Evolutionary conservation across 2,797 vertebrate genomes (phyloP).

Genomic region (Notoglanidium macrostoma): DNA sequence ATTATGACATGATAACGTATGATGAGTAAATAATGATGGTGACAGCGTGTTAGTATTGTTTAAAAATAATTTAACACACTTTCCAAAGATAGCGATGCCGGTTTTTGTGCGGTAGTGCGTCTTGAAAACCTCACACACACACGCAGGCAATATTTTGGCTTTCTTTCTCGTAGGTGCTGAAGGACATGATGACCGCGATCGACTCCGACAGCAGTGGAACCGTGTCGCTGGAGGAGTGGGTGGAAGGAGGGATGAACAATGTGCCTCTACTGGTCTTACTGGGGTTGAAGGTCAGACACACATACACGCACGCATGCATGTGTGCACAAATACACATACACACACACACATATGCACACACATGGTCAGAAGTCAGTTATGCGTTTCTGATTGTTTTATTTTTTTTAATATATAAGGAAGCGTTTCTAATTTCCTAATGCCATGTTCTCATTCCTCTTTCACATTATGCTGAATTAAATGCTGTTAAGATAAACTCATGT

Average conservation of each 20-base stretch:
- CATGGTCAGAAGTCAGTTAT: background rate
- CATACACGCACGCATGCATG: background rate
- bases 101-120: background rate
- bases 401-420: background rate
- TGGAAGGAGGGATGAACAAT: slow-evolving; percentile 90
- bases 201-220: slow-evolving; percentile 89
- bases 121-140: background rate
- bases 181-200: slow-evolving; percentile 93
- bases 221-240: slow-evolving; percentile 90
- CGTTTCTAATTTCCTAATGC: background rate
- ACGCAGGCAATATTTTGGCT: background rate
- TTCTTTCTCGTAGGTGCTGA: slow-evolving; percentile 79
- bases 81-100: background rate
- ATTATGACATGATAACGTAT: background rate
- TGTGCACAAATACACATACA: background rate
- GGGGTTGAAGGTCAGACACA: slow-evolving; percentile 79
- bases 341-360: background rate
- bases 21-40: background rate
- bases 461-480: background rate
- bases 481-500: background rate
- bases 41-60: background rate
- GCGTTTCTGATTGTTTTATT: background rate
- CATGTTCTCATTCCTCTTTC: background rate
- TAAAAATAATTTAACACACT: background rate
- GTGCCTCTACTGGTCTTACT: slow-evolving; percentile 88